A percentile compares a stretch with the other conserved stretches of the same genome.
phyloP scores from a whole-genome alignment of 1,140 invertebrate genomes.

The Samia ricini region DNA sequence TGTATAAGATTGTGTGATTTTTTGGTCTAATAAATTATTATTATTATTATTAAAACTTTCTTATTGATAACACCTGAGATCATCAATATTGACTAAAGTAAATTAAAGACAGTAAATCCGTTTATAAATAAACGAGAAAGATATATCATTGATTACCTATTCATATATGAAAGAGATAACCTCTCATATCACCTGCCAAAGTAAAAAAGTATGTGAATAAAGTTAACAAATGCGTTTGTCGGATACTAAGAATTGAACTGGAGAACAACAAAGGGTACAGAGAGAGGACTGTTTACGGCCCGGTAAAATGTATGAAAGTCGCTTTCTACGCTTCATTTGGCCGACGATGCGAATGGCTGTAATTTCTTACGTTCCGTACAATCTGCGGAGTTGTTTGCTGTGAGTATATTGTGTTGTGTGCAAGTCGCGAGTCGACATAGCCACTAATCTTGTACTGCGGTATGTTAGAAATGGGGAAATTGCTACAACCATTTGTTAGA shows the following conservation, averaged over 20 bases:
- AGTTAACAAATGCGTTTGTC: background rate
- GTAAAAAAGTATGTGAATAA: background rate
- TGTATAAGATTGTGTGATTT: too few species aligned
- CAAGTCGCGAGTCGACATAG: background rate
- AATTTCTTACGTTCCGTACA: constrained; percentile 7
- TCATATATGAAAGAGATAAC: too few species aligned
- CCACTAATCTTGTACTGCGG: background rate
- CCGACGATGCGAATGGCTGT: constrained; percentile 1
- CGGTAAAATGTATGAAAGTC: background rate
- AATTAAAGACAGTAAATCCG: too few species aligned
- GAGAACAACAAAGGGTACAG: background rate
- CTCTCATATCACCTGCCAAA: background rate
- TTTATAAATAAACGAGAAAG: too few species aligned
- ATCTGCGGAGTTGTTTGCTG: background rate
- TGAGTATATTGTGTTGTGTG: background rate
- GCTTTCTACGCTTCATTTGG: constrained; percentile 2
- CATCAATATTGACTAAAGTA: too few species aligned
- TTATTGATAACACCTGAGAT: too few species aligned
- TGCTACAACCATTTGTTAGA: background rate
- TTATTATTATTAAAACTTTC: too few species aligned
- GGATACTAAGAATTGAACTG: background rate
- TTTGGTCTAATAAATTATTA: too few species aligned
- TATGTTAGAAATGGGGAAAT: background rate
- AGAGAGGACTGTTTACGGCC: background rate
- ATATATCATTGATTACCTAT: too few species aligned